Evolutionary conservation across 1,140 invertebrate species (phyloP), one percentile per base, ranked within the genome.

Genomic region (Ceratina japonica): DNA sequence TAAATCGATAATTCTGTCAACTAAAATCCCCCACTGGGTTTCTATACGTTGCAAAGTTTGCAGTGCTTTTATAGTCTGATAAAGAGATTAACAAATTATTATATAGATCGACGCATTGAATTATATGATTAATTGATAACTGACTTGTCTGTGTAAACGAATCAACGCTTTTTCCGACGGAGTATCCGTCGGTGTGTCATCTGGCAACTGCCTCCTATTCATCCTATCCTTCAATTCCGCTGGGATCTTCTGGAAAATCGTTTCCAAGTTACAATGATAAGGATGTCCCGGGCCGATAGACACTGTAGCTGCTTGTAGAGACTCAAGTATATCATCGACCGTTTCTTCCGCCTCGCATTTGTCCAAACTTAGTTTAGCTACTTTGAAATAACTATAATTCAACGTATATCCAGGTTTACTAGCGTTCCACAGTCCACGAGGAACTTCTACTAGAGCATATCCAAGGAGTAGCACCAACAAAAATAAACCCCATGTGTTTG

Each of bases 401-500:
- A 99, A 92, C 44, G 95, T 95, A 84, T 97, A 96, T 68, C 95
- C 96, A 79, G 95, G 94, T 92, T 95, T 96, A 70, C 95, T 96
- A 88, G 95, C 95, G 86, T 97, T 96, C 97, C 97, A 99, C 15
- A 98, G 92, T 78, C 95, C 96, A 51, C 98, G 94, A 0, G 98
- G 98, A 1, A 99, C 96, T 92, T 99, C 98, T 0, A 99, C 98
- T 37, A 99, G 93, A 3, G 98, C 98, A 93, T 99, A 99, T 22
- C 99, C 99, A 20, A 99, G 94, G 65, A 99, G 93, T 24, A 99
- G 92, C 49, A 99, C 97, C 20, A 99, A 93, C 27, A 99, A 93
- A 91, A 99, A 99, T 51, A 99, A 93, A 75, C 99, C 99, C 99
- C 99, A 99, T 0, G 99, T 99, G 88, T 99, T 99, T 87, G 98